Conservation (phyloP, 2,797 vertebrate species). For the Yasuhikotakia modesta region DNA sequence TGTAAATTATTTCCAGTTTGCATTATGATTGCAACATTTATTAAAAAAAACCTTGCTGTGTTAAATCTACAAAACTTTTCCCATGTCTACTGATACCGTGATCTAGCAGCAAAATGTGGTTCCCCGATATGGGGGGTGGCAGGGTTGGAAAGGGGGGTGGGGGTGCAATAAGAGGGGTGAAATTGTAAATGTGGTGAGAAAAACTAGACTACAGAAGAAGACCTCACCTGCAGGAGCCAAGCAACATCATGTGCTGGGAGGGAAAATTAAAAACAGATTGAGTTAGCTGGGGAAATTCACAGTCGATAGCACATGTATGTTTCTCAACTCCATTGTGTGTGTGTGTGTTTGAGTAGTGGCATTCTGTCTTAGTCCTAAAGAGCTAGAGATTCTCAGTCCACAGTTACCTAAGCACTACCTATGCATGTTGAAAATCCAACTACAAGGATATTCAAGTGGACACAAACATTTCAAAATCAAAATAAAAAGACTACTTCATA, state of each 20-base stretch:
- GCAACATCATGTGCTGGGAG: slow-evolving; percentile 74
- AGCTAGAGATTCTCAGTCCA: slow-evolving; percentile 68
- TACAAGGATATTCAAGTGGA: slow-evolving; percentile 69
- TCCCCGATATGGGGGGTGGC: slow-evolving; percentile 66
- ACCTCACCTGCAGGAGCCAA: slow-evolving; percentile 71
- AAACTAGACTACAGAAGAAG: slow-evolving; percentile 51
- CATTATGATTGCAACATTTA: slow-evolving; percentile 79
- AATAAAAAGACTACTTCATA: slow-evolving; percentile 82
- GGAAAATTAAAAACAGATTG: slow-evolving; percentile 71
- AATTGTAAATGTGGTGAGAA: slow-evolving; percentile 56
- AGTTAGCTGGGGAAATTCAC: slow-evolving; percentile 77
- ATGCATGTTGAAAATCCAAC: slow-evolving; percentile 65
- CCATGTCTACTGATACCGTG: slow-evolving; percentile 80
- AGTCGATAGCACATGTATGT: slow-evolving; percentile 77
- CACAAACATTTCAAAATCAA: slow-evolving; percentile 70
- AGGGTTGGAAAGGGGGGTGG: too few relatives aligned
- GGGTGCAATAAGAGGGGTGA: slow-evolving; percentile 65
- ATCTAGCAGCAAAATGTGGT: slow-evolving; percentile 92
- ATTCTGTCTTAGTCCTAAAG: slow-evolving; percentile 71
- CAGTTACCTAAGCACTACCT: slow-evolving; percentile 66
- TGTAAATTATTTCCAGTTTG: slow-evolving; percentile 83
- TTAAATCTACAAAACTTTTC: slow-evolving; percentile 82
- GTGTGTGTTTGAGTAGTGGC: slow-evolving; percentile 69
- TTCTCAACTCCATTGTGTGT: slow-evolving; percentile 65
- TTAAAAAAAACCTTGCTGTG: slow-evolving; percentile 77